Conservation (phyloP, 2,797 vertebrate species). For the Nyctibius grandis region DNA sequence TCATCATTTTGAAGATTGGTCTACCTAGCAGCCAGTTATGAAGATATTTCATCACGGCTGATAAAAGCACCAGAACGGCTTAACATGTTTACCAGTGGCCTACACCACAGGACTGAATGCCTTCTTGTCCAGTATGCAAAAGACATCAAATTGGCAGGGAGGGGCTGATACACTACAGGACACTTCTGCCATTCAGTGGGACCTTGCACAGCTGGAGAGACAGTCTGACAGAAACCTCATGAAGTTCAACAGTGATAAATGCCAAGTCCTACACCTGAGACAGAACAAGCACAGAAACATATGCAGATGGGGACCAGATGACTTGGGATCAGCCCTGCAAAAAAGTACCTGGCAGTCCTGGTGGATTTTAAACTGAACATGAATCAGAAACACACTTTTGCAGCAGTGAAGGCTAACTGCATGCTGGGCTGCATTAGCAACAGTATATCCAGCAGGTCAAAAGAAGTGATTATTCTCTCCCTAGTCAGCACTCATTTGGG, state of each 20-base stretch:
- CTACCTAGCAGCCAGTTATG: not conserved
- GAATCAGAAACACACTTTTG: not conserved
- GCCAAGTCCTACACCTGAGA: not conserved
- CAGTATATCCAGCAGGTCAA: not conserved
- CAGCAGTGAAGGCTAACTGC: not conserved
- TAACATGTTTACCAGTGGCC: not conserved
- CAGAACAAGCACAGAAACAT: not conserved
- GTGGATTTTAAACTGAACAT: not conserved
- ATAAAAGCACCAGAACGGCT: not conserved
- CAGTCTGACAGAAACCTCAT: not conserved
- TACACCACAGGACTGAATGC: not conserved
- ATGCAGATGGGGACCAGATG: not conserved
- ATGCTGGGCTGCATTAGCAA: not conserved
- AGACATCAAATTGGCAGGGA: not conserved
- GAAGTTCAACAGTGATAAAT: not conserved
- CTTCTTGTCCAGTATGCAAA: not conserved
- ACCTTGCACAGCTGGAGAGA: not conserved
- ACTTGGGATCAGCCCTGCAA: not conserved
- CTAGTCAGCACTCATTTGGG: not conserved
- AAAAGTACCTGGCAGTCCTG: not conserved
- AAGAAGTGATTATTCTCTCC: not conserved
- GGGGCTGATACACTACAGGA: not conserved
- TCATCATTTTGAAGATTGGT: not conserved
- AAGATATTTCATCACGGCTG: not conserved
- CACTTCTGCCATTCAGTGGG: not conserved